Evolutionary conservation across 92 coral and sea anemone genomes (phyloP).

Genomic region (Ricordea florida): DNA sequence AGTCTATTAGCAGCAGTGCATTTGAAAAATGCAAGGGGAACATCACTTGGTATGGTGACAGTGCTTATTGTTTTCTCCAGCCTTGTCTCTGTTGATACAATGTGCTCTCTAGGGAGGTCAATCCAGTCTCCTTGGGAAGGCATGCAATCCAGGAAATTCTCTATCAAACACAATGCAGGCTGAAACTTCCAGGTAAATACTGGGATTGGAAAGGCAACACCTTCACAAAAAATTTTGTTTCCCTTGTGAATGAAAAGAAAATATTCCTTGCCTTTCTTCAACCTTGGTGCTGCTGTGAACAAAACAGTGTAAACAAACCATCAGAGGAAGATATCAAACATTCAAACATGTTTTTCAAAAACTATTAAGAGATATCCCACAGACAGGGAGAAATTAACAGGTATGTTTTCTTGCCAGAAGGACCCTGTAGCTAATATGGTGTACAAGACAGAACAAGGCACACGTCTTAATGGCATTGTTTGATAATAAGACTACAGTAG

Average conservation of each 20-base stretch:
- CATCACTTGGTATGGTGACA: neutral
- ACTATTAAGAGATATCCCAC: too few relatives aligned
- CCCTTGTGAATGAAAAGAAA: neutral
- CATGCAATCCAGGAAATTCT: neutral
- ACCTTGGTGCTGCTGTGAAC: neutral
- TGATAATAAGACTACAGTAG: too few relatives aligned
- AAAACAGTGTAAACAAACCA: neutral
- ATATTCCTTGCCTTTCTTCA: neutral
- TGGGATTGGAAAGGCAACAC: slow-evolving; percentile 3
- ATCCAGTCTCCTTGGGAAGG: neutral
- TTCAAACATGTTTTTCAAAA: too few relatives aligned
- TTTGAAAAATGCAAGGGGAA: neutral
- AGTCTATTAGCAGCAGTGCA: neutral
- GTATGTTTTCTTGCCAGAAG: too few relatives aligned
- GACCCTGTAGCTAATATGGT: too few relatives aligned
- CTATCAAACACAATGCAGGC: neutral
- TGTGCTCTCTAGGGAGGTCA: neutral
- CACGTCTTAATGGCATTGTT: too few relatives aligned
- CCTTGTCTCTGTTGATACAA: neutral
- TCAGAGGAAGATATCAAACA: neutral
- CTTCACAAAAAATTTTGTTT: neutral
- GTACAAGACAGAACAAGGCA: too few relatives aligned
- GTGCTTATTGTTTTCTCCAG: neutral
- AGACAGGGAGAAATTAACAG: too few relatives aligned
- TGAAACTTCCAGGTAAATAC: slow-evolving; percentile 17